phyloP scores from a whole-genome alignment of 2,888 invertebrate genomes.

The Palloptera scutellata region DNA sequence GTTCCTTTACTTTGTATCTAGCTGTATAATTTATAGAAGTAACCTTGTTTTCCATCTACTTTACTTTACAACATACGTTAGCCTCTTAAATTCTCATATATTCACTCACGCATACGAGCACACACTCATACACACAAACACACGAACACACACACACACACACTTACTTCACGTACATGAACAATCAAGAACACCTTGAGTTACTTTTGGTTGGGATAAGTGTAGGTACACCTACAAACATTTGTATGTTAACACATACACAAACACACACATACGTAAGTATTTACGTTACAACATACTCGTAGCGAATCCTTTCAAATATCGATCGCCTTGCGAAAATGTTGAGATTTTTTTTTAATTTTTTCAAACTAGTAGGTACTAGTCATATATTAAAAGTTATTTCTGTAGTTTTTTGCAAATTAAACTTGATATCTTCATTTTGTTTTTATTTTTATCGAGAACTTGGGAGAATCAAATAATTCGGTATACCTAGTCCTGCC shows the following conservation, averaged over 20 bases:
- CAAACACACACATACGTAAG: background rate
- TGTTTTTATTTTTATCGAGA: too few relatives aligned
- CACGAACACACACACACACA: conserved; percentile 9
- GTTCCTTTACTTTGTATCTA: conserved; percentile 17
- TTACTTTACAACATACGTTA: background rate
- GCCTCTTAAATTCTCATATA: background rate
- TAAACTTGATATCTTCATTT: too few relatives aligned
- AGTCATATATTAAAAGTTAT: too few relatives aligned
- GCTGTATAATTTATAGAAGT: background rate
- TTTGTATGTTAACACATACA: conserved; percentile 1
- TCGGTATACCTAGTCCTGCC: too few relatives aligned
- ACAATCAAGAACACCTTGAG: background rate
- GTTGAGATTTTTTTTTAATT: too few relatives aligned
- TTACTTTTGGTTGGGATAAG: background rate
- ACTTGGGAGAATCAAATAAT: too few relatives aligned
- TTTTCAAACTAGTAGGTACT: too few relatives aligned
- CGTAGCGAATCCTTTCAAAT: background rate
- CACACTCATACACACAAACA: background rate
- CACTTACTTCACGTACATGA: too few relatives aligned
- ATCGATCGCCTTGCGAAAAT: background rate
- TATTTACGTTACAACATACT: background rate
- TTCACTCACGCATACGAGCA: background rate
- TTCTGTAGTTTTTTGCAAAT: too few relatives aligned
- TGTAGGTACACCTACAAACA: background rate
- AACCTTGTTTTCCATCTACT: conserved; percentile 3